Base-by-base conservation (phyloP, 92 coral and sea anemone species). In the Porites evermanni region DNA sequence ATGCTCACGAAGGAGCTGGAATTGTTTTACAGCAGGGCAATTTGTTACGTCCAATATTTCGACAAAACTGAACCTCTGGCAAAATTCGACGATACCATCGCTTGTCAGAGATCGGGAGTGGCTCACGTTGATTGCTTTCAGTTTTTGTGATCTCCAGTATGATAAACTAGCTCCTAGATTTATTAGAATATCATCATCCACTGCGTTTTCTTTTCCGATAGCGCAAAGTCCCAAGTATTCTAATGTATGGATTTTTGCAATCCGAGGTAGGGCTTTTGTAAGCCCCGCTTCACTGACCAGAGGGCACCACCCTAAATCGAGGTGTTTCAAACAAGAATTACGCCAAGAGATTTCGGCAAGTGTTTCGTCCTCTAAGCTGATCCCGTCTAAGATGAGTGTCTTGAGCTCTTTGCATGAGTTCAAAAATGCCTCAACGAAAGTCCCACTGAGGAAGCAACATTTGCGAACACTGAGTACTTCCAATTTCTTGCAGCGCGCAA, bases 271-370 rank as follows among this genome's bases (percentile, higher is more conserved):
- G 19, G 87, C 60, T 14, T 50, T 14, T 9, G 76, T 72, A 6
- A 94, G 87, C 17, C 97, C 94, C 11, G 50, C 26, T 3, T 89
- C 74, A 3, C 93, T 78, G 24, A 94, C 79, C 3, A 94, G 60
- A 1, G 91, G 90, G 58, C 97, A 94, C 92, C 95, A 94, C 19
- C 97, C 97, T 44, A 94, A 65, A 63, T 94, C 97, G 24, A 94
- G 86, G 38, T 91, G 74, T 77, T 88, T 86, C 68, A 94, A 70
- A 1, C 81, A 81, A 8, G 93, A 72, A 53, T 20, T 64, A 18
- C 68, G 70, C 97, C 97, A 94, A 63, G 81, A 61, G 47, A 91
- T 83, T 14, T 61, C 56, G 19, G 71, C 68, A 56, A 94, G 38
- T 52, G 79, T 78, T 19, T 79, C 86, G 64, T 94, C 93, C 6